Conservation (phyloP, 2,113 vertebrate species). For the Marmota monax region DNA sequence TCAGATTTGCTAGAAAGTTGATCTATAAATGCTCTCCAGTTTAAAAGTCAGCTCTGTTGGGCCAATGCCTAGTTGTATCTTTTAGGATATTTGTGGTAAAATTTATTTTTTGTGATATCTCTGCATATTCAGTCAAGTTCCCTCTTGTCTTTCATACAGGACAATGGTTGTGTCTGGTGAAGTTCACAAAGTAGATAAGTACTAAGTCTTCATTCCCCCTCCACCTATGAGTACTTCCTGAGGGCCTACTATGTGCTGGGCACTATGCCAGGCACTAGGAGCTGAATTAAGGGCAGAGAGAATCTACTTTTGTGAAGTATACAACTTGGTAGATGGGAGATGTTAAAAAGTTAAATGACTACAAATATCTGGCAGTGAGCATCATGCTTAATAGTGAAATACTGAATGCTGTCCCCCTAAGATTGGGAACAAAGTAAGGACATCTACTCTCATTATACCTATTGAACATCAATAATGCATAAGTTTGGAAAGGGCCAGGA, state of each 20-base stretch:
- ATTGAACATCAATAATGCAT: not conserved
- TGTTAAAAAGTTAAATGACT: not conserved
- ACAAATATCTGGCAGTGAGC: not conserved
- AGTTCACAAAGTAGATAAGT: not conserved
- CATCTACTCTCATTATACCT: not conserved
- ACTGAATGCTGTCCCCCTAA: not conserved
- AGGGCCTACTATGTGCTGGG: not conserved
- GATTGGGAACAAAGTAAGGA: not conserved
- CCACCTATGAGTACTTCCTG: not conserved
- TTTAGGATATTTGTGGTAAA: not conserved
- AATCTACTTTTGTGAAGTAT: not conserved
- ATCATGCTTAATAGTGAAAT: not conserved
- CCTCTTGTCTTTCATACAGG: not conserved
- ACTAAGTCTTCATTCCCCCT: not conserved
- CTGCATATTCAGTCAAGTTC: not conserved
- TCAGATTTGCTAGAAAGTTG: conserved; percentile 9
- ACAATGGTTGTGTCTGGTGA: not conserved
- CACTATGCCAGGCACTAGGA: not conserved
- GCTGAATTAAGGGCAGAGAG: not conserved
- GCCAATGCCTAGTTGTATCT: not conserved
- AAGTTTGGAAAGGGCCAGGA: not conserved
- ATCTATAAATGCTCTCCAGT: not conserved
- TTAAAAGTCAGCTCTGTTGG: not conserved
- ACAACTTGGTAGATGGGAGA: not conserved
- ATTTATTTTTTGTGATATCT: not conserved